phyloP scores from a whole-genome alignment of 2,888 invertebrate species.

The Chymomyza procnemis region DNA sequence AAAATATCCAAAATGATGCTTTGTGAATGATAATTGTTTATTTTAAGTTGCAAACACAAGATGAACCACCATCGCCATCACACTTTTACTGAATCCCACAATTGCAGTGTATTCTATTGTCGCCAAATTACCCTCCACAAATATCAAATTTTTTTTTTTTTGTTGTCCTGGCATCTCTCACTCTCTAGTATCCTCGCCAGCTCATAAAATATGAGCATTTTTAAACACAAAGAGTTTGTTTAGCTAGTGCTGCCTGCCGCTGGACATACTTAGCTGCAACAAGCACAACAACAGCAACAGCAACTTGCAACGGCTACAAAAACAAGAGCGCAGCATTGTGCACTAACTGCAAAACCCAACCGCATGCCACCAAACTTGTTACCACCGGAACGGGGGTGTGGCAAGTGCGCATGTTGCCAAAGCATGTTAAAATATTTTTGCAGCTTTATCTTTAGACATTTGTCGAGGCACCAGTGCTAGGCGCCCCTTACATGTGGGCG shows the following conservation, averaged over 20 bases:
- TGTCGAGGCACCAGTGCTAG: constrained; percentile 28
- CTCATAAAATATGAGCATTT: constrained; percentile 65
- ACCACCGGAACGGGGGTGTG: constrained; percentile 2
- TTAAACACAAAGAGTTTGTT: constrained; percentile 62
- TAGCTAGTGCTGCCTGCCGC: constrained; percentile 32
- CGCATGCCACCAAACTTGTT: constrained; percentile 31
- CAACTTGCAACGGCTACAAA: neutral
- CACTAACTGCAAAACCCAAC: constrained; percentile 37
- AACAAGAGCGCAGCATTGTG: neutral
- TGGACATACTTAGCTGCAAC: constrained; percentile 7
- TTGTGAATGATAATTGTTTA: no score
- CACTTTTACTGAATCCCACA: no score
- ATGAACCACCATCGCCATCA: no score
- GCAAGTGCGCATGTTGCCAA: constrained; percentile 58
- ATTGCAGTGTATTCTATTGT: no score
- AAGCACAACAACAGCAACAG: neutral
- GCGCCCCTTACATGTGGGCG: neutral
- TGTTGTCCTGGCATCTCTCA: constrained; percentile 16
- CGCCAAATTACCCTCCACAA: no score
- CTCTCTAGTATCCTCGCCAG: constrained; percentile 30
- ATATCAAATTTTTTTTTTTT: neutral
- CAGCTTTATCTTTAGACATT: constrained; percentile 69
- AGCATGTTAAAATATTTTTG: constrained; percentile 72
- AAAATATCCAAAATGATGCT: no score
- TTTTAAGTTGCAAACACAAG: no score